Base-by-base conservation (phyloP, 2,888 invertebrate genomes). In the Ceraclea dissimilis region DNA sequence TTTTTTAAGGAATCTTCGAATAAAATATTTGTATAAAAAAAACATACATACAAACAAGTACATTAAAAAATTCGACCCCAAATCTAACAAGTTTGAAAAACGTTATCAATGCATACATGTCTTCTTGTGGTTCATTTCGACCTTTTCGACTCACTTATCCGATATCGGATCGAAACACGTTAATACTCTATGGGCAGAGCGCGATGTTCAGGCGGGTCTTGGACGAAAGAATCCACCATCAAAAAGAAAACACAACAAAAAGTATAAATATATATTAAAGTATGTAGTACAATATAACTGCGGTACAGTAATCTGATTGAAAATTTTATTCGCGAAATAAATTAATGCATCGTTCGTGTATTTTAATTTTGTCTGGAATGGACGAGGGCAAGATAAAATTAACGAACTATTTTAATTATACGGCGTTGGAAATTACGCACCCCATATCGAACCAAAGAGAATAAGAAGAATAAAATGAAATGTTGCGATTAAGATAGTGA, bases 401-500 rank as follows among this genome's bases (percentile, higher is more conserved):
- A 57, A 57, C 49, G 34, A 53, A 58, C 52, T 53, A 56, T 56
- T 59, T 59, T 59, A 59, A 59, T 59, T 59, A 39, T 16, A 52
- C 52, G 44, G 31, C 21, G 48, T 21, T 33, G 50, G 46, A 51
- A 51, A 51, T 43, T 39, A 51, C 51, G 51, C 51, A 51, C 51
- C 43, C 51, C 34, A 39, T 51, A 51, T 51, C 51, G 22, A 20
- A 26, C 26, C 19, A 20, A 19, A 19, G 50, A 19, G 39, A 51
- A 39, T n/a, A 34, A 20, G 34, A 34, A 26, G 4, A 26, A 26
- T 26, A 26, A 34, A 26, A 26, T 26, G 26, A 43, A 51, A 33
- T 51, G 51, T 51, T 43, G 51, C 20, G 43, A 43, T 51, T 51
- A 16, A 43, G 51, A 51, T 43, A 51, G 16, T 26, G 26, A 6